phyloP scores from a whole-genome alignment of 1,140 invertebrate species.

The Scaptomyza graminum region DNA sequence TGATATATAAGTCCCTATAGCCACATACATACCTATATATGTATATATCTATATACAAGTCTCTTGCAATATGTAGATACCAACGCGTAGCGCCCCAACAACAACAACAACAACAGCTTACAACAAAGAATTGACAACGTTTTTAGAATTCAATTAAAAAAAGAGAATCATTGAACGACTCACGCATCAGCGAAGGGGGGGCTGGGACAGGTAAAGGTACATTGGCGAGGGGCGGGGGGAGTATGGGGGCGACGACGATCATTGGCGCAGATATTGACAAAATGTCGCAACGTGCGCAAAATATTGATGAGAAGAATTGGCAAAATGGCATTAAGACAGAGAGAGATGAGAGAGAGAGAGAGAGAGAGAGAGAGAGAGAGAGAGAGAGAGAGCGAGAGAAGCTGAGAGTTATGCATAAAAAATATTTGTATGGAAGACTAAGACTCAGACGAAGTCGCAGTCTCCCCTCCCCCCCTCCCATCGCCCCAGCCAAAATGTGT shows the following conservation, averaged over 20 bases:
- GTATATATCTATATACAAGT: background rate
- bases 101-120: conserved; percentile 29
- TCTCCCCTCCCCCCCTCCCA: background rate
- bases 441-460: background rate
- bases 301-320: conserved; percentile 78
- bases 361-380: background rate
- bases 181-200: conserved; percentile 41
- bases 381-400: conserved; percentile 3
- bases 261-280: conserved; percentile 82
- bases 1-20: conserved; percentile 17
- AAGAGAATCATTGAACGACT: conserved; percentile 72
- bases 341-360: background rate
- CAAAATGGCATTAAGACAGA: conserved; percentile 21
- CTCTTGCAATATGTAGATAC: conserved; percentile 53
- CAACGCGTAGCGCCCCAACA: conserved; percentile 62
- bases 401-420: conserved; percentile 40
- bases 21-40: background rate
- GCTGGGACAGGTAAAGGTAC: background rate
- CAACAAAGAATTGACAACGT: conserved; percentile 62
- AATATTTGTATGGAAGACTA: conserved; percentile 15
- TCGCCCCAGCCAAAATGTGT: conserved; percentile 48
- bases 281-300: conserved; percentile 81
- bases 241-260: conserved; percentile 54
- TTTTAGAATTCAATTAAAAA: conserved; percentile 83
- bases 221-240: background rate